Evolutionary conservation across 2,797 vertebrate species (phyloP), one percentile per base, ranked within the genome.

Genomic region (Chloroceryle amazona): DNA sequence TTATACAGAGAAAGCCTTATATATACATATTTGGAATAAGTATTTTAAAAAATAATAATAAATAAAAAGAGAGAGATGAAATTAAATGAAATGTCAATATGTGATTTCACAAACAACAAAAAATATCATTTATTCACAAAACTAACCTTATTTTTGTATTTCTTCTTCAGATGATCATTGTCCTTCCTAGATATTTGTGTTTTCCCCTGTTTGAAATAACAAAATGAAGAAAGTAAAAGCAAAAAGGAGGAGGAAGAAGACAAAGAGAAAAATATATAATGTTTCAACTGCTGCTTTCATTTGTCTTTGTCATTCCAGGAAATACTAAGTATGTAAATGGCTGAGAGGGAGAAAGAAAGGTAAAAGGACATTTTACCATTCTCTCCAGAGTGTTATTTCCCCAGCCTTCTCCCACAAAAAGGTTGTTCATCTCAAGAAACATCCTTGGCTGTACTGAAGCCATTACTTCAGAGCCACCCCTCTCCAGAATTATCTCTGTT

Each of bases 371-470:
- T 58, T 65, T 60, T 44, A 35, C 18, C 9, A 8, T 25, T 70
- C 51, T 51, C 13, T 7, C 4, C 25, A 41, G n/a, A 1, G 4
- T 20, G 16, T 41, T 83, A 14, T 26, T 55, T 5, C 7, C 10
- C 6, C 7, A 76, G 3, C 17, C 12, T 54, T 68, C 49, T 76
- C 28, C 41, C 10, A 68, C 2, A 0, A 11, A 49, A 28, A 62
- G 6, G 15, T 26, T 4, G 6, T 31, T 70, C 49, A 33, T 11
- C 6, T 23, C 21, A 28, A 46, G 42, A 5, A 71, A 62, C 1
- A 3, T 63, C 25, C 19, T 3, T 14, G 16, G 44, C 7, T 0
- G 0, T 20, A 13, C 13, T 12, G 25, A 25, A 14, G 18, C 39
- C 1, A 0, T 29, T 5, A n/a, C 61, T 94, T 19, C 60, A 81